Evolutionary conservation across 2,888 invertebrate species (phyloP).

Genomic region (Himalopsyche kuldschensis): DNA sequence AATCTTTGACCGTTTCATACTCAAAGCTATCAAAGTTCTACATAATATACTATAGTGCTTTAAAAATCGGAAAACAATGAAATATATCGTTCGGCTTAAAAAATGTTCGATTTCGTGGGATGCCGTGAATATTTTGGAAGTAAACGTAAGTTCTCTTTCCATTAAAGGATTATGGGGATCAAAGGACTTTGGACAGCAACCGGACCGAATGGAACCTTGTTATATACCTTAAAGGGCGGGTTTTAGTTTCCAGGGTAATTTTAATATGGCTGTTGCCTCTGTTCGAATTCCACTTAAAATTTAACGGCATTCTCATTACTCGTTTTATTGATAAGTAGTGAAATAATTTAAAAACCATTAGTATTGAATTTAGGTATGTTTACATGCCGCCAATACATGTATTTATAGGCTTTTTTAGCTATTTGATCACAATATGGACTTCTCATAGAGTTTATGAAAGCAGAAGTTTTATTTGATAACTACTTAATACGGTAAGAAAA

Average conservation of each 20-base stretch:
- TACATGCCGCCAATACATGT: no score
- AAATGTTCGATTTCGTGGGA: constrained; percentile 18
- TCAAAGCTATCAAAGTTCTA: no score
- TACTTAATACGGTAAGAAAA: no score
- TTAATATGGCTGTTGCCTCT: neutral
- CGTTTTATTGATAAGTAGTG: neutral
- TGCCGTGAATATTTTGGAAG: constrained; percentile 24
- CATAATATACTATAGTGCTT: no score
- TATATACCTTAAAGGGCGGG: neutral
- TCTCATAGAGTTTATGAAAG: no score
- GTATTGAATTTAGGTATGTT: no score
- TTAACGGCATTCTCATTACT: neutral
- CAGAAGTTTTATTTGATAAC: no score
- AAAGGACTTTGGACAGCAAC: constrained; percentile 15
- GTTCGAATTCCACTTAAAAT: neutral
- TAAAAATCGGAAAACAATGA: neutral
- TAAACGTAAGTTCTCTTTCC: constrained; percentile 26
- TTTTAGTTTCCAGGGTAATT: neutral
- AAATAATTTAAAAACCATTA: neutral
- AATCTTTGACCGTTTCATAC: no score
- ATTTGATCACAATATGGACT: no score
- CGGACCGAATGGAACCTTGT: neutral
- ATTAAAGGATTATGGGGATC: constrained; percentile 30
- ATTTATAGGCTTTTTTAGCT: no score
- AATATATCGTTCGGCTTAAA: neutral